Evolutionary conservation across 2,888 invertebrate genomes (phyloP).

Genomic region (Acleris holmiana): DNA sequence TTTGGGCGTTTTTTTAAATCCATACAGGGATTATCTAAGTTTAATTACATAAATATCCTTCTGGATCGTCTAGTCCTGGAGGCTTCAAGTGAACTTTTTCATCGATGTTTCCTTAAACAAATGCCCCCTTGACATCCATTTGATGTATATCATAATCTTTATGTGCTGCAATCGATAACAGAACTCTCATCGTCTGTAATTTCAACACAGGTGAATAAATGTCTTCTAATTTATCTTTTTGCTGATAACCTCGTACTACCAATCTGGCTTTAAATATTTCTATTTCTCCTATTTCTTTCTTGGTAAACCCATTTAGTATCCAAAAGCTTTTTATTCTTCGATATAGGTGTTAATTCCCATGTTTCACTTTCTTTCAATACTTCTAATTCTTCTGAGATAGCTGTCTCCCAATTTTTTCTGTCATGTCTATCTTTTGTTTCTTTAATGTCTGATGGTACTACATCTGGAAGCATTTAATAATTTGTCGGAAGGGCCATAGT

Average conservation of each 20-base stretch:
- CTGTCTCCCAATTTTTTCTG: slow-evolving; percentile 32
- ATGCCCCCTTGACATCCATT: slow-evolving; percentile 1
- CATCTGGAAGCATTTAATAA: slow-evolving; percentile 1
- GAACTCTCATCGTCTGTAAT: slow-evolving; percentile 17
- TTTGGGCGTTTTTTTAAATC: too few species aligned
- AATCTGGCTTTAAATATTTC: slow-evolving; percentile 39
- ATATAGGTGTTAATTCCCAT: slow-evolving; percentile 25
- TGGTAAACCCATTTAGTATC: slow-evolving; percentile 38
- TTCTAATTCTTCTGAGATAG: slow-evolving; percentile 38
- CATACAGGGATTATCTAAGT: neutral
- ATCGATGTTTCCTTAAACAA: neutral
- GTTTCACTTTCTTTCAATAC: slow-evolving; percentile 38
- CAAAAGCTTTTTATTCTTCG: slow-evolving; percentile 16
- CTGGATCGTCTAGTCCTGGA: neutral
- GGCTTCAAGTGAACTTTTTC: neutral
- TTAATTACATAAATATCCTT: neutral
- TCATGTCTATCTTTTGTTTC: slow-evolving; percentile 38
- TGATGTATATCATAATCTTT: slow-evolving; percentile 13
- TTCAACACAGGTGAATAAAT: slow-evolving; percentile 27
- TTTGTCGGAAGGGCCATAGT: neutral
- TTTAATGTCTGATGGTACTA: slow-evolving; percentile 25
- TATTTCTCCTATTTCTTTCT: neutral
- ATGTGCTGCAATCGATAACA: slow-evolving; percentile 27
- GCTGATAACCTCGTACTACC: slow-evolving; percentile 33
- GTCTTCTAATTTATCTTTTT: slow-evolving; percentile 11